Evolutionary conservation across 2,888 invertebrate species (phyloP), one percentile per base, ranked within the genome.

Genomic region (Acleris sparsana): DNA sequence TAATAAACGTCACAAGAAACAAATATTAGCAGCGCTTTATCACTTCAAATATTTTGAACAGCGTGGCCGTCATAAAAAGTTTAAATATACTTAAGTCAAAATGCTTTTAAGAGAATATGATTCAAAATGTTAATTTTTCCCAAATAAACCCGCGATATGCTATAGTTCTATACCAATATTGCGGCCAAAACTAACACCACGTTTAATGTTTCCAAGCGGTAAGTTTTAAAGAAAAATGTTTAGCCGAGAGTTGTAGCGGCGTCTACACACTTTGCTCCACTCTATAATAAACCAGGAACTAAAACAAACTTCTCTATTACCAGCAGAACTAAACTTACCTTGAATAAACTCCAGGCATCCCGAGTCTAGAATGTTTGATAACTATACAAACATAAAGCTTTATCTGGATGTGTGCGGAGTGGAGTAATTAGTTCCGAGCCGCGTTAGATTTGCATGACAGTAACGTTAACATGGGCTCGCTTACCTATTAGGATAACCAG

Each of bases 391-490:
- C 82, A 78, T 80, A 77, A 80, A 77, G 83, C 80, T 83, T 84
- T 86, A 85, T 86, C 80, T 80, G 70, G 71, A 72, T 79, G 75
- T 80, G 73, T 83, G 77, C 69, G 71, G 74, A 77, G 79, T 72
- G 74, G 77, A 87, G 86, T 88, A 88, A 89, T 89, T 88, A 87
- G 86, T 88, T 87, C 78, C 77, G 75, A 79, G 77, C 76, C 79
- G 77, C 79, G 80, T 85, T 79, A 82, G 80, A 86, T 87, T 88
- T 87, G 85, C 86, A 89, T 88, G 80, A 84, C 82, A 82, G 77
- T 85, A 75, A 79, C 75, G 72, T 75, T 84, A 83, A 79, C 80
- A 79, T 74, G 70, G 74, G 75, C 73, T 71, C 71, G 65, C 70
- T 75, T 73, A 69, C 71, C n/a, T 16, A 44, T 46, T 66, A 53